Evolutionary conservation across 2,888 invertebrate genomes (phyloP), one percentile per base, ranked within the genome.

Genomic region (Folsomia candida): DNA sequence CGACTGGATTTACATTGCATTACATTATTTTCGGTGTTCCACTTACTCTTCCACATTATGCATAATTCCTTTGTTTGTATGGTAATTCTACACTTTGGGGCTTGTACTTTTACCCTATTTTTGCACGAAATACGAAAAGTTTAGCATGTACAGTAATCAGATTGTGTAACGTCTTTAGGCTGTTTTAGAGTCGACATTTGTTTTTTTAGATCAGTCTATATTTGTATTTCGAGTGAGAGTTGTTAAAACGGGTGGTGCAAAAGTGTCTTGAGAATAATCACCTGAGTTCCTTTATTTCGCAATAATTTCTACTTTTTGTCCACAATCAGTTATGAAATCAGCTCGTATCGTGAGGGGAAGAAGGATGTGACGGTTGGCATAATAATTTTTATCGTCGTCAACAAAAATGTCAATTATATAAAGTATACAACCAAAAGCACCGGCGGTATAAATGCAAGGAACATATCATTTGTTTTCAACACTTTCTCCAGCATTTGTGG

Each of bases 11-110:
- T 37, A 14, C 6, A 37, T 37, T 37, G 37, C 37, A 37, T 37
- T 37, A 37, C 37, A 37, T 37, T 37, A 37, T 37, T 37, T 37
- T 4, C 37, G 6, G 14, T 37, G 37, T 37, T 14, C 57, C 57
- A 20, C 57, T 22, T 20, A 11, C 9, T 57, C n/a, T 4, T 4
- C n/a, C 57, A 6, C 57, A 57, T 57, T 57, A 24, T 25, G 26
- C 59, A 59, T 25, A 25, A 59, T 59, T 26, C 59, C 59, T 59
- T 59, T 59, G 59, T 59, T 59, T 26, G 26, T 26, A 59, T 59
- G 20, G 25, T 59, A 59, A 59, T 59, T 59, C 26, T 9, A 59
- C 59, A 59, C 59, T 59, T 24, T 59, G 18, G 22, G 9, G 57
- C n/a, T 57, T 6, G 14, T 59, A 4, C 14, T 37, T 37, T 37